Evolutionary conservation across 2,888 invertebrate genomes (phyloP), one percentile per base, ranked within the genome.

Genomic region (Odontothrips loti): DNA sequence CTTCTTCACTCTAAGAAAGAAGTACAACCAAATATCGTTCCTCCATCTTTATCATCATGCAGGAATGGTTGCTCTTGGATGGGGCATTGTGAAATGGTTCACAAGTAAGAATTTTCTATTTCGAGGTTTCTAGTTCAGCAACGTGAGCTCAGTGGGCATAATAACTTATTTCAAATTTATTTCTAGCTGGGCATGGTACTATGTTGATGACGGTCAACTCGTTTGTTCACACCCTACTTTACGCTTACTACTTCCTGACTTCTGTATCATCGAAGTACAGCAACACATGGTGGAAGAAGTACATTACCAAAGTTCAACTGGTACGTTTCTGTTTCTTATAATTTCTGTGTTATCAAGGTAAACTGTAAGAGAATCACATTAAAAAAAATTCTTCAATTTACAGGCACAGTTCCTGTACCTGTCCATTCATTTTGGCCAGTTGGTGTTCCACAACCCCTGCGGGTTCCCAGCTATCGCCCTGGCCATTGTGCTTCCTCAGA

Each of bases 11-110:
- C 87, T 96, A 83, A 89, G 95, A 81, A 96, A 96, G 87, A 95
- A 95, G 86, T 90, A 92, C 83, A 92, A 91, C 82, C 96, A 96
- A 88, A 90, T 96, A 23, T 91, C 94, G 2, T 95, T 96, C 85
- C 90, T 96, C 47, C 96, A 96, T 85, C 91, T 96, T 9, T 96
- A 96, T 85, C 96, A 96, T 87, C 96, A 96, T 86, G 90, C 92
- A 0, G 94, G 94, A 0, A 96, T 96, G 95, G 91, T 93, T 0
- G 63, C 91, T 9, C 89, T 91, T 0, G 88, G 89, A 82, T 95
- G 94, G 92, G 27, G 68, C 9, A 9, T 11, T 27, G 68, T 75
- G 11, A 75, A 75, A 23, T 75, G 68, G 68, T 86, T 87, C 83
- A 75, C 68, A 75, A 75, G 68, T 75, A 75, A 23, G 27, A 15